A percentile compares a stretch with the other conserved stretches of the same genome.
phyloP scores from a whole-genome alignment of 2,113 vertebrate genomes.

The Ciconia maguari region DNA sequence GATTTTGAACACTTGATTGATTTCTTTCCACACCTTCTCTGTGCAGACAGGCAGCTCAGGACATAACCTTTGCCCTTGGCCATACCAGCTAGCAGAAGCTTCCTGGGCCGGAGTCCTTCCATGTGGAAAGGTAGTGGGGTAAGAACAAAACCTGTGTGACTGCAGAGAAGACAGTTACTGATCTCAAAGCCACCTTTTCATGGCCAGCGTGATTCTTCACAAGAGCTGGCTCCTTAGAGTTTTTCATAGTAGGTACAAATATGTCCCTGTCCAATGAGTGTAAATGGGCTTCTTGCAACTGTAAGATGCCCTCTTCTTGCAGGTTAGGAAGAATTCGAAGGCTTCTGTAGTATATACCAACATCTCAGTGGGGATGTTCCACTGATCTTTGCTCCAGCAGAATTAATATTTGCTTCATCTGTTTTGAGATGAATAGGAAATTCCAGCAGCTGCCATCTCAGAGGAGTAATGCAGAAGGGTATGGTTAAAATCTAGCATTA shows the following conservation, averaged over 20 bases:
- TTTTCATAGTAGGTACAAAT: background rate
- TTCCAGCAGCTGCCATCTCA: conserved; percentile 37
- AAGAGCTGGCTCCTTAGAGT: background rate
- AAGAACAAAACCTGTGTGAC: background rate
- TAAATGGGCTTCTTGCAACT: background rate
- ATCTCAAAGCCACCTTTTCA: background rate
- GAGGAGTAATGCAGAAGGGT: conserved; percentile 9
- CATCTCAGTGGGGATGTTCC: background rate
- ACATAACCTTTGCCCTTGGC: background rate
- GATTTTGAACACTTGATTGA: background rate
- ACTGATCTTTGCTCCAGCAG: conserved; percentile 5
- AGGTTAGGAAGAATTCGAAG: background rate
- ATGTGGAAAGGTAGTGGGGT: background rate
- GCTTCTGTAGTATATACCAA: background rate
- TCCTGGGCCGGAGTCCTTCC: background rate
- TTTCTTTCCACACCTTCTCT: background rate
- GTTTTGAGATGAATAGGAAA: conserved; percentile 1
- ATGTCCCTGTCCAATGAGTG: background rate
- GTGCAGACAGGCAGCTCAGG: background rate
- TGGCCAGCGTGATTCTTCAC: background rate
- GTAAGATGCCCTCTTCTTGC: background rate
- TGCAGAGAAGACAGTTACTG: background rate
- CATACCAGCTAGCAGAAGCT: background rate
- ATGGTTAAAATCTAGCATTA: conserved; percentile 29
- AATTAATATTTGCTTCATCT: conserved; percentile 34